These are phyloP conservation scores for Octonoba sinensis DNA, from an alignment of 2,888 invertebrate species.

Conservation along the genomic window DNA sequence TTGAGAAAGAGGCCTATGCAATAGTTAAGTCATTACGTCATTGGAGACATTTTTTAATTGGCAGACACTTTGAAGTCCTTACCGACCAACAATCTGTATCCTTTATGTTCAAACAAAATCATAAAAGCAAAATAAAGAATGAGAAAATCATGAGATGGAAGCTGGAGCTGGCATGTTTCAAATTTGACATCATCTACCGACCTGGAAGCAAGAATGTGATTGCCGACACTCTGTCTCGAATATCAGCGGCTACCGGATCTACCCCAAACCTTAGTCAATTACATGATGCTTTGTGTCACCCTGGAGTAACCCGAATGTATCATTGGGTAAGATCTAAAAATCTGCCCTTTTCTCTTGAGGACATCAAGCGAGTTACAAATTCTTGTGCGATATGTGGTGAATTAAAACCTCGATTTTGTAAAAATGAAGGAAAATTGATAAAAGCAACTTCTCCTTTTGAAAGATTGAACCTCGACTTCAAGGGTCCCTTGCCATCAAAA, in stretches of 20 bases:
- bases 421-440: slow-evolving; percentile 35
- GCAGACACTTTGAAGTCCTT: slow-evolving; percentile 57
- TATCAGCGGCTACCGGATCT: slow-evolving; percentile 7
- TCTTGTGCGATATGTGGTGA: slow-evolving; percentile 44
- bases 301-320: slow-evolving; percentile 44
- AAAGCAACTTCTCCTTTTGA: slow-evolving; percentile 65
- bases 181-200: slow-evolving; percentile 60
- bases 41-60: slow-evolving; percentile 20
- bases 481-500: slow-evolving; percentile 63
- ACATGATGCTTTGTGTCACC: slow-evolving; percentile 61
- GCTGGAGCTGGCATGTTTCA: slow-evolving; percentile 59
- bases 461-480: slow-evolving; percentile 65
- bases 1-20: slow-evolving; percentile 43
- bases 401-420: slow-evolving; percentile 56
- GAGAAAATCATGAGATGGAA: slow-evolving; percentile 64
- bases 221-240: slow-evolving; percentile 54
- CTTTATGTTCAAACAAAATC: slow-evolving; percentile 56
- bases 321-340: slow-evolving; percentile 58
- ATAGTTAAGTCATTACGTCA: slow-evolving; percentile 17
- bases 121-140: slow-evolving; percentile 64
- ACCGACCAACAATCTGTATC: slow-evolving; percentile 64
- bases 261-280: slow-evolving; percentile 21
- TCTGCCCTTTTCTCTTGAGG: slow-evolving; percentile 48
- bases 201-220: slow-evolving; percentile 50
- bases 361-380: slow-evolving; percentile 22